Evolutionary conservation across 2,888 invertebrate species (phyloP).

Genomic region (Leptogaster cylindrica): DNA sequence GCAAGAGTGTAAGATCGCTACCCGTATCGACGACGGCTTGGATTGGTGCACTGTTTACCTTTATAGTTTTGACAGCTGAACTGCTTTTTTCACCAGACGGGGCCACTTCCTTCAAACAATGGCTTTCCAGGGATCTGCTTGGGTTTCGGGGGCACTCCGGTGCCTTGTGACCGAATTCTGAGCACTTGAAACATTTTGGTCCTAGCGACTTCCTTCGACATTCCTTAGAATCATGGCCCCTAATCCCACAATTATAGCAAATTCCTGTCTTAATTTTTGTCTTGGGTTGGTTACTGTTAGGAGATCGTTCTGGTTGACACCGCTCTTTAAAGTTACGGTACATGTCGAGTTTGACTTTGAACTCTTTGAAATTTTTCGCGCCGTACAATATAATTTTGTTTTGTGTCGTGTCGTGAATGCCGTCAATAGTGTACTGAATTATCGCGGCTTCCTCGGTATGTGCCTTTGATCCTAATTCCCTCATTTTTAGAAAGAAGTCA

Average conservation of each 20-base stretch:
- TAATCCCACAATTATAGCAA: conserved; percentile 10
- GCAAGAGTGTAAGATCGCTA: not conserved
- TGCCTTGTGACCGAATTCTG: conserved; percentile 13
- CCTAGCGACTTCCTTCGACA: not conserved
- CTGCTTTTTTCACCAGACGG: not conserved
- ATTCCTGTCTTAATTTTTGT: not conserved
- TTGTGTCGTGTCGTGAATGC: not conserved
- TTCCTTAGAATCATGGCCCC: conserved; percentile 8
- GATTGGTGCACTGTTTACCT: not conserved
- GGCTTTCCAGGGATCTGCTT: not conserved
- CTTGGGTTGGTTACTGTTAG: not conserved
- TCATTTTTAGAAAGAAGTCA: conserved; percentile 52
- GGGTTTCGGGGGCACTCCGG: not conserved
- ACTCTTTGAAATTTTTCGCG: conserved; percentile 8
- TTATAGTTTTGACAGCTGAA: not conserved
- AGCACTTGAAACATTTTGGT: not conserved
- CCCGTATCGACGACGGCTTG: not conserved
- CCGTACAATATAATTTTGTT: conserved; percentile 21
- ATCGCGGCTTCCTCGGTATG: not conserved
- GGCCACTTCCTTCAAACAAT: not conserved
- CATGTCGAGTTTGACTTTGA: conserved; percentile 5
- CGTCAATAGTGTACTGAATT: conserved; percentile 16
- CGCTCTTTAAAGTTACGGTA: conserved; percentile 6
- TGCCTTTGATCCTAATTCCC: not conserved
- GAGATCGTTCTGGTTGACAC: not conserved